Evolutionary conservation across 2,797 vertebrate species (phyloP), one percentile per base, ranked within the genome.

Genomic region (Cryptoprocta ferox): DNA sequence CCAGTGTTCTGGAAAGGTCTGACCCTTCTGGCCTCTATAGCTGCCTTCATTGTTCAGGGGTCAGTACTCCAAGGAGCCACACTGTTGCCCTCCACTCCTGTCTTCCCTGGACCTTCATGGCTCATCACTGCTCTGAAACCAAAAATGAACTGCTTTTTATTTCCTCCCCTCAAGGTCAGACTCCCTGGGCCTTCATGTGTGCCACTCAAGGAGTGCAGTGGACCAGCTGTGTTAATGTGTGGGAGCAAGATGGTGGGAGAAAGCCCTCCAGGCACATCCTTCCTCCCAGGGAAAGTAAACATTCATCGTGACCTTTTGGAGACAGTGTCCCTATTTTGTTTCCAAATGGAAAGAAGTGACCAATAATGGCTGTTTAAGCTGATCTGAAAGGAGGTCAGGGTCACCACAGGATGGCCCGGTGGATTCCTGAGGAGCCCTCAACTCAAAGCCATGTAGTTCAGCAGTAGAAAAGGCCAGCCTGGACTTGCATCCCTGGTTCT

Each of bases 291-390:
- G 39, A 61, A 80, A 30, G 48, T 0, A 65, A 42, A 71, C 2
- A 7, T 21, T 28, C 45, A 8, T 12, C 28, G 13, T 32, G 90
- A 56, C 50, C 90, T 93, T 70, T 13, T 30, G 30, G 65, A 85
- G 86, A 95, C n/a, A 30, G 50, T 30, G n/a, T 50, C 16, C 50
- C 37, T 56, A 73, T 70, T 96, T 91, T 93, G 75, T 94, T 91
- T 92, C 94, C 73, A 73, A 48, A 80, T 8, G 16, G 68, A 39
- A 94, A 97, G 88, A 94, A 84, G 39, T 84, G 86, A 80, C 71
- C 94, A n/a, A 91, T 2, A 56, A 59, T n/a, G 75, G 75, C 59
- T 83, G 1, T 39, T 11, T 53, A 28, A 26, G 73, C 11, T 59
- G 82, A 70, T 32, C 28, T 30, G 45, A 53, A 78, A 37, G 73